phyloP scores from a whole-genome alignment of 2,797 vertebrate species.

The Scomberomorus guttatus region DNA sequence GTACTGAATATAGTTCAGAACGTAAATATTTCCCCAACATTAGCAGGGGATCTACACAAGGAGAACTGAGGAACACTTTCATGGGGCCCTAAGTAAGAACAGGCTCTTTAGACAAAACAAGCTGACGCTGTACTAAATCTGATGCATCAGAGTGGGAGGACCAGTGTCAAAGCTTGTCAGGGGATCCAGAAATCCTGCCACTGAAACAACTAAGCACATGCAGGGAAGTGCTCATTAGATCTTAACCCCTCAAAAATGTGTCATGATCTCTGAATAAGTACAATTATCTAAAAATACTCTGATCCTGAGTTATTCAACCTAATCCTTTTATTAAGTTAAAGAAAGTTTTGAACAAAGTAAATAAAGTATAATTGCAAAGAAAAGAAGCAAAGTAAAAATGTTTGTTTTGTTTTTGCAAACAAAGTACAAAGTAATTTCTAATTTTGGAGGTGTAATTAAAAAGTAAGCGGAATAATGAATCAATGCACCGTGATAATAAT shows the following conservation, averaged over 20 bases:
- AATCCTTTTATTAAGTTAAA: not conserved
- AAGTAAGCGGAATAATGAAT: conserved; percentile 58
- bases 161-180: conserved; percentile 34
- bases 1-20: conserved; percentile 61
- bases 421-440: conserved; percentile 41
- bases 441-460: conserved; percentile 58
- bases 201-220: not conserved
- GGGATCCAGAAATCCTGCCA: conserved; percentile 30
- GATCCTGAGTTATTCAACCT: not conserved
- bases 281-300: conserved; percentile 7
- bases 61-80: conserved; percentile 43
- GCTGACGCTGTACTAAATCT: conserved; percentile 33
- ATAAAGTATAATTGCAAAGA: conserved; percentile 38
- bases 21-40: conserved; percentile 66
- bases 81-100: conserved; percentile 40
- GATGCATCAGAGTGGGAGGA: conserved; percentile 46
- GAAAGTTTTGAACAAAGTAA: conserved; percentile 15
- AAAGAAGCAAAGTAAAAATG: conserved; percentile 28
- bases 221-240: conserved; percentile 38
- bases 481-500: conserved; percentile 22
- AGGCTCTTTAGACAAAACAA: conserved; percentile 61
- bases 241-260: not conserved
- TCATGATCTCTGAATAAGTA: conserved; percentile 1
- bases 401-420: conserved; percentile 47
- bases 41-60: conserved; percentile 51